Evolutionary conservation across 2,797 vertebrate species (phyloP), one percentile per base, ranked within the genome.

Genomic region (Alca torda): DNA sequence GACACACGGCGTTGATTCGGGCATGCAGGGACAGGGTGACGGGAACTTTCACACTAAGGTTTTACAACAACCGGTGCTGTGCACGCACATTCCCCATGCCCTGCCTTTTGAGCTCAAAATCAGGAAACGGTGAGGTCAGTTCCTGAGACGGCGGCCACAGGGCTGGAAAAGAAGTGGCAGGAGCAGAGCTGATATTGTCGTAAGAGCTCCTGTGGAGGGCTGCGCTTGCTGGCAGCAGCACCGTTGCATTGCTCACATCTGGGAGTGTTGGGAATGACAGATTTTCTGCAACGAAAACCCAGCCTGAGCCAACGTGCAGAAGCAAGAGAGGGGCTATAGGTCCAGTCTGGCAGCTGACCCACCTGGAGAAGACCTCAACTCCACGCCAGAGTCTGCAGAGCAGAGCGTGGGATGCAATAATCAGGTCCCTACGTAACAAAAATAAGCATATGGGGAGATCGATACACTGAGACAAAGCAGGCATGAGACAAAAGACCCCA

Each of bases 171-270:
- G 75, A 75, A 95, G 64, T 16, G n/a, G 86, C 94, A 87, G 28
- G 24, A 87, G 64, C 63, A 6, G 50, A 89, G 82, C 64, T 86
- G 94, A 78, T 86, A 37, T 51, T 74, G 75, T 86, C 82, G 73
- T 69, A 75, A 91, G 87, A 92, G 25, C 87, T 93, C 72, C 73
- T 16, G 35, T 72, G 46, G 79, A 95, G 67, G 79, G 87, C 63
- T 95, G 61, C 35, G 86, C 77, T 89, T 85, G 81, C 89, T 97
- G 95, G 95, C 94, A 96, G 89, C 84, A 86, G 76, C 54, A 16
- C 35, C 0, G 50, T 35, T 68, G 79, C 24, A 16, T 95, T 95
- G 90, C 94, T 97, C 82, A 81, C 91, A 84, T 95, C 96, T 95
- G 92, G 46, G 53, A 93, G 93, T 73, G 93, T 10, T 43, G 80